Percentiles rank a stretch among this genome's conserved stretches.
phyloP scores from a whole-genome alignment of 2,797 vertebrate genomes.

The Tangara arthus region DNA sequence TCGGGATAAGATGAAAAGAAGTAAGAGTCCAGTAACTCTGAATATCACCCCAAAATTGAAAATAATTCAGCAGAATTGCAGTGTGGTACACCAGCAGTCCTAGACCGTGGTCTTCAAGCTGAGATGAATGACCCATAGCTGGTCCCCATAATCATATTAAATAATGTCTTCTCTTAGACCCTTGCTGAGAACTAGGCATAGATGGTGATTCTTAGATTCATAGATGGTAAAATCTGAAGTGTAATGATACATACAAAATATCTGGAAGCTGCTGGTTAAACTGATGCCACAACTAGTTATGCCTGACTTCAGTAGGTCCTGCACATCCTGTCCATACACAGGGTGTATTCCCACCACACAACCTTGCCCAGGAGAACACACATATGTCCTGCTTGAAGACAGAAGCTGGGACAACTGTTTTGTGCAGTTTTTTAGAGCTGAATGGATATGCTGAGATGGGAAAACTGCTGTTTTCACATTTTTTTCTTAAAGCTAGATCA shows the following conservation, averaged over 20 bases:
- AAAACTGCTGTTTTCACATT: background rate
- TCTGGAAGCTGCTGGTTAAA: background rate
- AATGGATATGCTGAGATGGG: background rate
- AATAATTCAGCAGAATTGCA: background rate
- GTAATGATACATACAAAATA: background rate
- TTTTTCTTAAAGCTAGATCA: background rate
- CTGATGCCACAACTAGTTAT: background rate
- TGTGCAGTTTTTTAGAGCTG: background rate
- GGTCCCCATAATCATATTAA: background rate
- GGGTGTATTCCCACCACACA: background rate
- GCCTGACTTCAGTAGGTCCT: background rate
- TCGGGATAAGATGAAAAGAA: background rate
- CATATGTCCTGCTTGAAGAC: background rate
- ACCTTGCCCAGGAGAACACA: background rate
- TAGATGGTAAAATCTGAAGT: background rate
- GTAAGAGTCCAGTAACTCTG: background rate
- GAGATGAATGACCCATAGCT: background rate
- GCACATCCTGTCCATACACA: fast-evolving
- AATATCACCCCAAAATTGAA: background rate
- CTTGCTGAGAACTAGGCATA: background rate
- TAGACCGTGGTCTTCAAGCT: background rate
- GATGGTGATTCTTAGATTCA: background rate
- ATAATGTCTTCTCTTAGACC: background rate
- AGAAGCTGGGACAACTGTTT: background rate
- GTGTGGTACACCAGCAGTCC: background rate